A percentile compares a stretch with the other conserved stretches of the same genome.
Evolutionary conservation across 2,888 invertebrate species (phyloP).

Genomic region (Ormyrus thymus): DNA sequence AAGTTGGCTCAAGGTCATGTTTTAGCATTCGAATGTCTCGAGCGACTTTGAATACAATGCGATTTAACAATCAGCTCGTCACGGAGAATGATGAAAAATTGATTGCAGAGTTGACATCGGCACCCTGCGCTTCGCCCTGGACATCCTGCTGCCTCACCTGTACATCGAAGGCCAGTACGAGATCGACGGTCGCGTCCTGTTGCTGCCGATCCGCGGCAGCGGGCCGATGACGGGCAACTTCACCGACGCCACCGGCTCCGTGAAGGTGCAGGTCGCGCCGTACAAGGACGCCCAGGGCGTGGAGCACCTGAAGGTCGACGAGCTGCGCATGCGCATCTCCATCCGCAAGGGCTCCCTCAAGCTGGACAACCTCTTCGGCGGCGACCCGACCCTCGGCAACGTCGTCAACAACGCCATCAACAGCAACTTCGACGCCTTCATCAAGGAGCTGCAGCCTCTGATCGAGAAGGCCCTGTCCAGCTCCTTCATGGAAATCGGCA

Average conservation of each 20-base stretch:
- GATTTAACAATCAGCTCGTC: too few species aligned
- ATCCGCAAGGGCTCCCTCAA: constrained; percentile 78
- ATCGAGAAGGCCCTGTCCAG: constrained; percentile 77
- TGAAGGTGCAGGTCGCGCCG: constrained; percentile 73
- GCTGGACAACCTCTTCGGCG: constrained; percentile 80
- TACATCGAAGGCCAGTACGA: constrained; percentile 79
- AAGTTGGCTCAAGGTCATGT: too few species aligned
- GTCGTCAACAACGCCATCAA: constrained; percentile 79
- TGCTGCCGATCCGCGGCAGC: constrained; percentile 78
- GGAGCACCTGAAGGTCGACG: constrained; percentile 77
- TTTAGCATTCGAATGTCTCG: too few species aligned
- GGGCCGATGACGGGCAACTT: constrained; percentile 79
- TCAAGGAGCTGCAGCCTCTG: constrained; percentile 77
- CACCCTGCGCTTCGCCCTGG: constrained; percentile 75
- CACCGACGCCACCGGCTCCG: constrained; percentile 77
- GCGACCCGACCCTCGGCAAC: constrained; percentile 78
- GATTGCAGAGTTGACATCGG: constrained; percentile 76
- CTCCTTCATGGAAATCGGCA: constrained; percentile 77
- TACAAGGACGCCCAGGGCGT: constrained; percentile 73
- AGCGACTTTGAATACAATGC: too few species aligned
- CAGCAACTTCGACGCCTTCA: constrained; percentile 79
- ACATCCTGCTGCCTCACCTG: constrained; percentile 77
- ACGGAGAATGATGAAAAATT: background rate
- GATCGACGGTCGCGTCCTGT: constrained; percentile 77
- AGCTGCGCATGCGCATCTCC: constrained; percentile 75